Base-by-base conservation (phyloP, 2,888 invertebrate genomes). In the Gastrophysa polygoni region DNA sequence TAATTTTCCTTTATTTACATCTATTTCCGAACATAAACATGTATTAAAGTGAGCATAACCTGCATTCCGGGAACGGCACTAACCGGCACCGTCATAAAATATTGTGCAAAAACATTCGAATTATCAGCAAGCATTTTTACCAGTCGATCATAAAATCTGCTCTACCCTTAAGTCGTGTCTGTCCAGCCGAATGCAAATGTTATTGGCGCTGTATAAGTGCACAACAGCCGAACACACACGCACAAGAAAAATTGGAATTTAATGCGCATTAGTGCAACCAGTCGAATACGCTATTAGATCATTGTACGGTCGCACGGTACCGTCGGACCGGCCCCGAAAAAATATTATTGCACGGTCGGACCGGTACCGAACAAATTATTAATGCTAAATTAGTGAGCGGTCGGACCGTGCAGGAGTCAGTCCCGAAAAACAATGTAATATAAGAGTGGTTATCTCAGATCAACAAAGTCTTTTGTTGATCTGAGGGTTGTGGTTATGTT, bases 51-150 rank as follows among this genome's bases (percentile, higher is more conserved):
- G n/a, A n/a, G 14, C 48, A 48, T 48, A 48, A 48, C 48, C 48
- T 20, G n/a, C n/a, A n/a, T n/a, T n/a, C 14, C 11, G 2, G 8
- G 5, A 32, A 17, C 2, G 7, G 11, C 21, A 1, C 8, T 17
- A 6, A 21, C 6, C 6, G 1, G 46, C 46, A 46, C 46, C 48
- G 48, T 48, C 48, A 11, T 2, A 48, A 48, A 48, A 14, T 21
- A 21, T 24, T n/a, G 48, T 48, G 48, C 48, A 48, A 48, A 57
- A 21, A 48, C 1, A 48, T 48, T 48, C 48, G 48, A 48, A 48
- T 48, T 48, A 1, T 3, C 10, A 48, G 21, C 8, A 14, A 48
- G 48, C 48, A 21, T 11, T 1, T 1, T 48, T 48, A 48, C 21
- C 21, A 48, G 48, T 7, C 48, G 48, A 48, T 21, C 24, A 20